Evolutionary conservation across 2,888 invertebrate genomes (phyloP), one percentile per base, ranked within the genome.

Genomic region (Sminthurides aquaticus): DNA sequence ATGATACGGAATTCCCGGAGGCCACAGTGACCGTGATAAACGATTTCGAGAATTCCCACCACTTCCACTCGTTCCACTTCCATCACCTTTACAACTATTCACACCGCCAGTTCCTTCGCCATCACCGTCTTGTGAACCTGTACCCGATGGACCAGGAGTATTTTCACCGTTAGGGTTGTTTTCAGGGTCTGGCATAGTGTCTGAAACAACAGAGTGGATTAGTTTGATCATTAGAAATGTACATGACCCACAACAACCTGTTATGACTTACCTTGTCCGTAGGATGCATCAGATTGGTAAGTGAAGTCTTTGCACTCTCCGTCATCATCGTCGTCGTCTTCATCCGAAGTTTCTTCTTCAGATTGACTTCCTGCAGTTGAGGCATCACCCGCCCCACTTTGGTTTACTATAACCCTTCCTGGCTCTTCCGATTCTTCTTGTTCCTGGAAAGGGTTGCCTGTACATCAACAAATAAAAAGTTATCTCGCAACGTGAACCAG

Each of bases 321-420:
- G 68, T 65, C 70, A 26, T 71, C 69, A 55, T 74, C 72, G 25
- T 74, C 73, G 27, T 74, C 70, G 20, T 72, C 72, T 29, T 71
- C 71, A 15, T 72, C 71, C 2, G 71, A 71, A 18, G 71, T 66
- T 49, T 60, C 63, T 52, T 67, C 72, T 29, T 71, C 72, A 8
- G 70, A 69, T 24, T 68, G 69, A 54, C 67, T 64, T n/a, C 69
- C 70, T 8, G 61, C 64, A 2, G 70, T 29, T 3, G 69, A 64
- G 34, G 71, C 68, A 56, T 57, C 66, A 29, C 67, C 70, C 48
- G 70, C 60, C 60, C 69, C 69, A n/a, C 67, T 69, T 60, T 71
- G 68, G 66, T 61, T 68, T 54, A 69, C 64, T 34, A 67, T 61
- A 55, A 65, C 60, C 25, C 43, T 49, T 49, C 60, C 68, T n/a